phyloP scores from a whole-genome alignment of 2,113 vertebrate species.

The Gorsachius goisagi region DNA sequence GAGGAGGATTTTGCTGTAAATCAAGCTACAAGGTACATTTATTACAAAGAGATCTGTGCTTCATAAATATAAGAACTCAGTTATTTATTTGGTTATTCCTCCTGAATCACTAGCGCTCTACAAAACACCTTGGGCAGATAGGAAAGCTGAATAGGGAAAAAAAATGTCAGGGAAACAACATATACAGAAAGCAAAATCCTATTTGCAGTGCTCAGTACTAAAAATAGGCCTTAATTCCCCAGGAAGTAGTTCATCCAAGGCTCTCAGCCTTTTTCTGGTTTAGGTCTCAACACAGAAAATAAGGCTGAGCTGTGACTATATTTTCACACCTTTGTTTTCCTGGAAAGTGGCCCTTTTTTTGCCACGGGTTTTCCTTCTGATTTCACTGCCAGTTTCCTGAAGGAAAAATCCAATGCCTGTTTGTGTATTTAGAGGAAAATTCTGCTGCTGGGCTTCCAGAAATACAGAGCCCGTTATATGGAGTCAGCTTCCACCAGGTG shows the following conservation, averaged over 20 bases:
- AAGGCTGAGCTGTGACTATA: background rate
- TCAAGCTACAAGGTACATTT: constrained; percentile 40
- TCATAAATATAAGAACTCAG: constrained; percentile 2
- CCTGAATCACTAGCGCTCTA: background rate
- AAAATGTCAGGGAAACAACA: background rate
- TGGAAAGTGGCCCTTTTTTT: background rate
- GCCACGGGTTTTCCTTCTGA: background rate
- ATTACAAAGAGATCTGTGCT: constrained; percentile 36
- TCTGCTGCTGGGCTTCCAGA: background rate
- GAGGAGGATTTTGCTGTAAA: constrained; percentile 49
- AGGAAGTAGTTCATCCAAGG: background rate
- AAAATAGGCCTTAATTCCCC: background rate
- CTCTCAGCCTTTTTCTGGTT: background rate
- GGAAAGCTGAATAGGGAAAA: background rate
- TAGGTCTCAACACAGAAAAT: background rate
- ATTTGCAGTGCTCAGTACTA: background rate
- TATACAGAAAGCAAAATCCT: background rate
- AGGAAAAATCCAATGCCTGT: background rate
- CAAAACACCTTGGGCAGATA: background rate
- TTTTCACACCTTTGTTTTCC: background rate
- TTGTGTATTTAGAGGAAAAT: background rate
- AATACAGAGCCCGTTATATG: rapidly evolving
- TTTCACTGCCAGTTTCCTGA: background rate
- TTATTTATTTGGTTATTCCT: constrained; percentile 17
- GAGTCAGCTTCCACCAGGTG: background rate